A percentile compares a stretch with the other conserved stretches of the same genome.
These are phyloP conservation scores for Poeciliopsis occidentalis DNA, from an alignment of 2,113 vertebrate genomes.

Conservation along the genomic window DNA sequence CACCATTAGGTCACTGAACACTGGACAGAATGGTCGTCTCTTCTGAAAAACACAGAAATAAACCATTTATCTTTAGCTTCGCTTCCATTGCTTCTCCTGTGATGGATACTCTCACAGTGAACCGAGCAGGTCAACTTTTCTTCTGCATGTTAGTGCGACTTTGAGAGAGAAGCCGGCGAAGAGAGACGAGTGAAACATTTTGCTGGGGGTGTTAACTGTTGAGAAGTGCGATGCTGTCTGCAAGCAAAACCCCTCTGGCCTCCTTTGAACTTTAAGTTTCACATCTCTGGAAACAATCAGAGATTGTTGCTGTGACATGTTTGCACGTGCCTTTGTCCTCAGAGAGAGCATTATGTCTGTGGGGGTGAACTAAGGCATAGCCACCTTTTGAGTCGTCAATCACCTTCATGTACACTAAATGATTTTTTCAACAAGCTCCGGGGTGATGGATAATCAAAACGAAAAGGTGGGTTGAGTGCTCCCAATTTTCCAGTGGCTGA, in stretches of 20 bases:
- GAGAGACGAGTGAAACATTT: conserved; percentile 62
- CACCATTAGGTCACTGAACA: conserved; percentile 30
- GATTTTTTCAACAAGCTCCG: conserved; percentile 72
- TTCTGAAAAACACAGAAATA: conserved; percentile 27
- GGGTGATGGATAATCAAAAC: conserved; percentile 73
- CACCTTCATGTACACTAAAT: conserved; percentile 75
- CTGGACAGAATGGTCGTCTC: conserved; percentile 24
- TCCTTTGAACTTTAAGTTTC: conserved; percentile 72
- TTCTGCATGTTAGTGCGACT: conserved; percentile 38
- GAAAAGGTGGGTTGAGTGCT: conserved; percentile 49
- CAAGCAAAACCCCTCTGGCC: conserved; percentile 48
- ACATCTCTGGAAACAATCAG: conserved; percentile 64
- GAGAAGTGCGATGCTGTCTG: conserved; percentile 58
- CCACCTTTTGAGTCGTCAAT: conserved; percentile 68
- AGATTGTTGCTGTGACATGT: conserved; percentile 43
- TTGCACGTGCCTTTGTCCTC: conserved; percentile 50
- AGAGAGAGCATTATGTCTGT: conserved; percentile 60
- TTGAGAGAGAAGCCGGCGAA: conserved; percentile 45
- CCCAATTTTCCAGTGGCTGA: conserved; percentile 44
- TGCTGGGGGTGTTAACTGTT: conserved; percentile 59
- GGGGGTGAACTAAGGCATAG: conserved; percentile 61
- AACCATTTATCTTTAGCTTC: conserved; percentile 55
- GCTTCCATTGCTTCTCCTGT: conserved; percentile 44
- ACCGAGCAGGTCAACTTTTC: conserved; percentile 60
- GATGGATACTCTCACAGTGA: conserved; percentile 52